Evolutionary conservation across 2,113 vertebrate genomes (phyloP), one percentile per base, ranked within the genome.

Genomic region (Lutjanus erythropterus): DNA sequence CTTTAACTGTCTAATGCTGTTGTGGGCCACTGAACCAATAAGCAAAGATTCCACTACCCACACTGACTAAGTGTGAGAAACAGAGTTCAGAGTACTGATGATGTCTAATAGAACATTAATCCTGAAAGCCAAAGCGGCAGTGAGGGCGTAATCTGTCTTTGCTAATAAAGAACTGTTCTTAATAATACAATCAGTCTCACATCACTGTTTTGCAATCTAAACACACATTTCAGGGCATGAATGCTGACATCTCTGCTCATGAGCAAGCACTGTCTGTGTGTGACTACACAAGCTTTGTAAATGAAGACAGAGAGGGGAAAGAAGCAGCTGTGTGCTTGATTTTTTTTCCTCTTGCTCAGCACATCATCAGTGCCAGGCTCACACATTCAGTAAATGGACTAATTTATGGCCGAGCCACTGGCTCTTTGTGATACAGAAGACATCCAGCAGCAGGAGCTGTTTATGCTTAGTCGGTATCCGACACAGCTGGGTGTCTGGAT

Each of bases 401-500:
- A 33, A 88, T 91, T 91, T 88, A 87, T 58, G 80, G 56, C 61
- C 1, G 59, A 76, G 72, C 71, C 65, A 35, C 84, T 77, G 82
- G 41, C 58, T 71, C 87, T 83, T 82, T 90, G 83, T 87, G 81
- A 74, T 68, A 25, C 67, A 72, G 68, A 62, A 82, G 74, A 55
- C 46, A 31, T 64, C 55, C 58, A 89, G 80, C 75, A 80, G 79
- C 75, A 70, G 82, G 62, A 50, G 71, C 60, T 37, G 71, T 5
- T 50, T 62, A 69, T 77, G 73, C 78, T 12, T 81, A 74, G 70
- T 64, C 56, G 79, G 75, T 18, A 10, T 75, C 72, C 29, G 66
- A 56, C 87, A 86, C 90, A 92, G 90, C 90, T 89, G 88, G 84
- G 74, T n/a, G 74, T 84, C 87, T 82, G 86, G 78, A 74, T 71